phyloP scores from a whole-genome alignment of 2,113 vertebrate genomes.

The Lagopus muta region DNA sequence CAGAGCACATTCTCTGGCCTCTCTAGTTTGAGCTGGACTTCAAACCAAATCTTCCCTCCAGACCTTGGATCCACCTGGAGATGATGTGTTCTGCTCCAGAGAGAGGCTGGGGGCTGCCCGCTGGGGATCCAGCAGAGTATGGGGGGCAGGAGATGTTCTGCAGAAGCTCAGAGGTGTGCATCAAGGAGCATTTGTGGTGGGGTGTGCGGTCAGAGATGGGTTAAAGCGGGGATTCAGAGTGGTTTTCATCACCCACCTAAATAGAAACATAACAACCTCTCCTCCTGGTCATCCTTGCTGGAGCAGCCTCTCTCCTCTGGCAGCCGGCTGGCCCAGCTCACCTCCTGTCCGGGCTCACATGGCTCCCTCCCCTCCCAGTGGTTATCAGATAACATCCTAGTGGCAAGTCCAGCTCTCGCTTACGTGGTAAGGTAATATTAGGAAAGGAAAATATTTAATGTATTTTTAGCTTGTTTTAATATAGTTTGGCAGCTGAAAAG shows the following conservation, averaged over 20 bases:
- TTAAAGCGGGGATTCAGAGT: constrained; percentile 32
- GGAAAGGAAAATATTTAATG: constrained; percentile 76
- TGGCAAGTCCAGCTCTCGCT: constrained; percentile 58
- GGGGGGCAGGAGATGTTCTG: not conserved
- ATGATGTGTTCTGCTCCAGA: not conserved
- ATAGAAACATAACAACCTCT: constrained; percentile 42
- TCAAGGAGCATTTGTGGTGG: accelerated
- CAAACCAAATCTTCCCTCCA: not conserved
- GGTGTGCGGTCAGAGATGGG: not conserved
- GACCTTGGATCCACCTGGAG: not conserved
- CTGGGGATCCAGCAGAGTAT: accelerated
- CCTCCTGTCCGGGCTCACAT: not conserved
- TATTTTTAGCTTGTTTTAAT: constrained; percentile 76
- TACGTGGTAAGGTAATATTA: constrained; percentile 69
- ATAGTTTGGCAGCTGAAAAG: constrained; percentile 72
- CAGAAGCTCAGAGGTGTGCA: not conserved
- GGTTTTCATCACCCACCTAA: constrained; percentile 37
- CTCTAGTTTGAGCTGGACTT: not conserved
- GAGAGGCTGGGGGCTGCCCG: not conserved
- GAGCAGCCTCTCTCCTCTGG: not conserved
- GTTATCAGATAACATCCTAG: constrained; percentile 69
- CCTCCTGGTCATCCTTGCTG: not conserved
- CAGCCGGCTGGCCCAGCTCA: not conserved
- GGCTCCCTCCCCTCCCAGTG: constrained; percentile 9
- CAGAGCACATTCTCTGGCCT: not conserved